Evolutionary conservation across 37 sponge, comb jelly and placozoan genomes (phyloP), one percentile per base, ranked within the genome.

Genomic region (Aplysina aerophoba): DNA sequence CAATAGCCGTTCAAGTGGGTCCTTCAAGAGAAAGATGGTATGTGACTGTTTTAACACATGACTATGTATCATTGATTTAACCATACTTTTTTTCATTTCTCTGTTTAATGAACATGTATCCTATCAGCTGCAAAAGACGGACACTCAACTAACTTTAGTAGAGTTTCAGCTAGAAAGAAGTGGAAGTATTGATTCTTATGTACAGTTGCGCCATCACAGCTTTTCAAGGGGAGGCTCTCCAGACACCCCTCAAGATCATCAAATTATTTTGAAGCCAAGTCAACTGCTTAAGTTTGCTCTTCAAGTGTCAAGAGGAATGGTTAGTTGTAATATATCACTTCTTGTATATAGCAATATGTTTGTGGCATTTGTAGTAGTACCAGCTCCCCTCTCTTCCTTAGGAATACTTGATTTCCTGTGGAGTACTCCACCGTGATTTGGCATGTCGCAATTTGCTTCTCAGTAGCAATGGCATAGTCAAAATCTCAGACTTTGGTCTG

Each of bases 401-500:
- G 78, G 54, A 75, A 38, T 41, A 39, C 14, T 54, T 75, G 50
- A 30, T 36, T 14, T 41, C 53, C 37, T 50, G n/a, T 75, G 50
- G 78, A 24, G 53, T 75, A 40, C 37, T 75, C 24, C 78, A 75
- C 14, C 44, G 78, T 40, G 78, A 75, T 75, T 36, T 75, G 13
- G 78, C 78, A 24, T 75, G 78, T 75, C 44, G 78, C 21, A 75
- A 75, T 22, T 41, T 75, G 14, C 54, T 75, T 24, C 53, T 75
- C 24, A 40, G 78, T 50, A 36, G 38, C 5, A 53, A 19, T 75
- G 78, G 54, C 31, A 75, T 75, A 21, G 53, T 75, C 53, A 75
- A 75, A 44, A 75, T 75, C 37, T 75, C 54, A 24, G 78, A 75
- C 78, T 75, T 75, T 41, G 78, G 78, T 25, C 38, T 75, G 37